Conservation (phyloP, 2,113 vertebrate species). For the Pan paniscus region DNA sequence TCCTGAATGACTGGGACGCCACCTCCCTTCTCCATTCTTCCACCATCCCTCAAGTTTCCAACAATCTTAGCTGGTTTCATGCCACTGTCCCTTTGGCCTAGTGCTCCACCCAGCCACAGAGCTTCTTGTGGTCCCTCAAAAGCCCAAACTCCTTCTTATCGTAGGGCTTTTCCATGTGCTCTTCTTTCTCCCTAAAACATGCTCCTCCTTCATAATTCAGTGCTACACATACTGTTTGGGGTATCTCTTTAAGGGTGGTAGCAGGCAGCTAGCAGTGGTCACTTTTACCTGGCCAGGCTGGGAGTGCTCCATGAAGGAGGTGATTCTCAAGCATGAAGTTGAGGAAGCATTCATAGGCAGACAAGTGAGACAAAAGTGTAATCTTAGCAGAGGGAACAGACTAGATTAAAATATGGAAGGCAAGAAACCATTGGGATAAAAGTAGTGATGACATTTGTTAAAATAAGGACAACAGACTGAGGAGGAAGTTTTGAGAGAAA, state of each 20-base stretch:
- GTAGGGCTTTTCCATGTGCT: background rate
- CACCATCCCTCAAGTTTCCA: too few relatives aligned
- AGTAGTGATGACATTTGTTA: background rate
- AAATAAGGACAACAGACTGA: constrained; percentile 24
- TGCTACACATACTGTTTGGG: background rate
- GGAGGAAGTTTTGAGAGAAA: background rate
- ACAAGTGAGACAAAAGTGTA: background rate
- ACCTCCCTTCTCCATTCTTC: background rate
- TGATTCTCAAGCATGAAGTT: background rate
- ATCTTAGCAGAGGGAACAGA: background rate
- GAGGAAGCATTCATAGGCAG: background rate
- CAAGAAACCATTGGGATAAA: constrained; percentile 28
- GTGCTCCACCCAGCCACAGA: background rate
- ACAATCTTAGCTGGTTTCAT: too few relatives aligned
- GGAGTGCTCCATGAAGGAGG: background rate
- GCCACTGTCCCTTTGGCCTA: background rate
- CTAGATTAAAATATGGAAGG: background rate
- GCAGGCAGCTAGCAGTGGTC: background rate
- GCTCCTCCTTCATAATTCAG: background rate
- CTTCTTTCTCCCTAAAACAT: background rate
- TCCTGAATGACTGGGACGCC: background rate
- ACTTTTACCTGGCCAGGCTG: background rate
- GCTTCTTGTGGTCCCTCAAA: background rate
- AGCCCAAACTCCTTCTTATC: background rate
- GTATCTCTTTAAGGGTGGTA: background rate